phyloP scores from a whole-genome alignment of 2,113 vertebrate genomes.

The Ursus arctos region DNA sequence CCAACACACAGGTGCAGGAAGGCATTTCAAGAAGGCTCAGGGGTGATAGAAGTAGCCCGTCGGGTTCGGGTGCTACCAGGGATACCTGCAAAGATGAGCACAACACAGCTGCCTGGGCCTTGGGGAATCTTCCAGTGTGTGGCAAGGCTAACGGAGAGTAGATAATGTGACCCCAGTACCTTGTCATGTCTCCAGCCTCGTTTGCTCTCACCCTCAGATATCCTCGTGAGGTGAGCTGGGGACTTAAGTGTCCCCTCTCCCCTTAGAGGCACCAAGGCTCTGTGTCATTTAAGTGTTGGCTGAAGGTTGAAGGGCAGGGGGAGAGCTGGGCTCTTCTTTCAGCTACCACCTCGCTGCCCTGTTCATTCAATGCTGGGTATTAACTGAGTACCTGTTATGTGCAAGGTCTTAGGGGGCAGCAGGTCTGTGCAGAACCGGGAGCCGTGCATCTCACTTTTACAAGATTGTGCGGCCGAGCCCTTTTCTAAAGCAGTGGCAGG shows the following conservation, averaged over 20 bases:
- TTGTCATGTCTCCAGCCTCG: background rate
- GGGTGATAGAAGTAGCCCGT: background rate
- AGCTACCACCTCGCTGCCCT: background rate
- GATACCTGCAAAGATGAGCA: background rate
- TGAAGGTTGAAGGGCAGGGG: background rate
- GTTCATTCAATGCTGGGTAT: background rate
- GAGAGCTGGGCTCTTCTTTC: background rate
- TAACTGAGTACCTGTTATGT: background rate
- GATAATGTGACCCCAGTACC: background rate
- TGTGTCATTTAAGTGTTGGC: background rate
- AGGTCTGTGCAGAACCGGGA: background rate
- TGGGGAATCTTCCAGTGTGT: background rate
- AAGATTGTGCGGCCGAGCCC: background rate
- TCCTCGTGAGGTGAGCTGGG: background rate
- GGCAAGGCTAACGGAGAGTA: background rate
- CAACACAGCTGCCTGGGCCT: background rate
- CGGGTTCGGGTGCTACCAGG: background rate
- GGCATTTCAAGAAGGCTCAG: background rate
- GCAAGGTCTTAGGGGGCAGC: background rate
- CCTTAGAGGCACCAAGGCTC: background rate
- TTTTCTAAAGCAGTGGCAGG: background rate
- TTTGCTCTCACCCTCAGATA: background rate
- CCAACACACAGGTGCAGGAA: background rate
- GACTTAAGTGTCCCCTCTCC: background rate
- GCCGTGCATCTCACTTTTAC: background rate